Conservation (phyloP, 2,797 vertebrate genomes). For the Hozukius guyotensis region DNA sequence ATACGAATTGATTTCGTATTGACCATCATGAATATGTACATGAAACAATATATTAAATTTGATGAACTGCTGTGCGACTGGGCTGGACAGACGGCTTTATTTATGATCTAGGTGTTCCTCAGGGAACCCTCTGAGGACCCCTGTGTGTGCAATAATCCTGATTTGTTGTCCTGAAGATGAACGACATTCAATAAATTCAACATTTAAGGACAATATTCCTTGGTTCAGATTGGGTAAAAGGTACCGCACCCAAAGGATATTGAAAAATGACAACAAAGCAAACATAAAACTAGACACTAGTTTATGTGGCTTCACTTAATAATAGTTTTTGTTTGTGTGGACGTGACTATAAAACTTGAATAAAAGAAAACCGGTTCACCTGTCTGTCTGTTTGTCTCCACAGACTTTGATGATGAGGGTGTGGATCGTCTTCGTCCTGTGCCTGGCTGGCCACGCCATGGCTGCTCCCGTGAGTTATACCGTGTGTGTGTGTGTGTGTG, state of each 20-base stretch:
- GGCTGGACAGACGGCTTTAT: background rate
- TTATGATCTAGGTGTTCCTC: background rate
- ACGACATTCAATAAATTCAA: background rate
- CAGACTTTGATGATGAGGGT: constrained; percentile 91
- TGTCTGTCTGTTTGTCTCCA: constrained; percentile 56
- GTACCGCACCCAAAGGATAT: background rate
- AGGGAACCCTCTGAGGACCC: background rate
- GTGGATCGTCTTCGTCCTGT: constrained; percentile 96
- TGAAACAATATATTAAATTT: too few relatives aligned
- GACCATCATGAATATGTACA: too few relatives aligned
- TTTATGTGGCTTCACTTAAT: background rate
- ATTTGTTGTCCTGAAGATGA: background rate
- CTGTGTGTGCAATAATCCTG: background rate
- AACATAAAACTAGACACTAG: background rate
- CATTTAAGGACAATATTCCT: background rate
- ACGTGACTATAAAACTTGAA: background rate
- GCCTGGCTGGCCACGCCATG: constrained; percentile 92
- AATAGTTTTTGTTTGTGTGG: background rate
- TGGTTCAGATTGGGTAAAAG: background rate
- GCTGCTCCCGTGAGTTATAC: constrained; percentile 90
- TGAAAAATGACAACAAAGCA: background rate
- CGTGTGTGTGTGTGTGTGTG: constrained; percentile 13
- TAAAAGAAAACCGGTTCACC: background rate
- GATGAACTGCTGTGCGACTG: too few relatives aligned
- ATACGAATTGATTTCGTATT: too few relatives aligned